Evolutionary conservation across 2,113 vertebrate genomes (phyloP).

Genomic region (Panthera leo): DNA sequence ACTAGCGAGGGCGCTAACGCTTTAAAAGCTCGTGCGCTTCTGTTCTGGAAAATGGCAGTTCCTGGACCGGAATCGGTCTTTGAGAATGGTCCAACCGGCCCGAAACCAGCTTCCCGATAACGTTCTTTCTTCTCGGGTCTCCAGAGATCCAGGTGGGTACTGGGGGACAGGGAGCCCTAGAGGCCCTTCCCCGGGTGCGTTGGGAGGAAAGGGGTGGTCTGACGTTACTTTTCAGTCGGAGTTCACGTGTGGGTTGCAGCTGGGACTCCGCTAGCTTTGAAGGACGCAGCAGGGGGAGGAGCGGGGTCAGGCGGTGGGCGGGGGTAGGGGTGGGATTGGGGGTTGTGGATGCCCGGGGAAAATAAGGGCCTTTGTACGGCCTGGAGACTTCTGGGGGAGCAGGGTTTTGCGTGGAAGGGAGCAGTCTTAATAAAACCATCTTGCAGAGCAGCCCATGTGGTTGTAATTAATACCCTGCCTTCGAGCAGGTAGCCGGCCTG

Average conservation of each 20-base stretch:
- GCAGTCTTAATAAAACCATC: conserved; percentile 54
- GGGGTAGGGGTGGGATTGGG: neutral
- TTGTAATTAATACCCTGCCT: conserved; percentile 66
- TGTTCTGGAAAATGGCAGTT: neutral
- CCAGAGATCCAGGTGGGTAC: neutral
- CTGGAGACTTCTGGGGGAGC: conserved; percentile 50
- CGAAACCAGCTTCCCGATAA: neutral
- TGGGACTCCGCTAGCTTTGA: conserved; percentile 46
- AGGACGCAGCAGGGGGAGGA: neutral
- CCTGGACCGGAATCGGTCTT: neutral
- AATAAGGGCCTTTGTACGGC: conserved; percentile 58
- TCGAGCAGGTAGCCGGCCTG: conserved; percentile 67
- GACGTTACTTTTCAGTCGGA: conserved; percentile 53
- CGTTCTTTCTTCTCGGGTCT: neutral
- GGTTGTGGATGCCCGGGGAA: neutral
- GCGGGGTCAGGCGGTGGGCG: conserved; percentile 7
- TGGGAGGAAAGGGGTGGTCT: neutral
- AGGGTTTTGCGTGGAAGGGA: conserved; percentile 25
- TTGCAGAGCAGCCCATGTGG: conserved; percentile 64
- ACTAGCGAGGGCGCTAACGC: neutral
- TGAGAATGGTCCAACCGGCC: neutral
- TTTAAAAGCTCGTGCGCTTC: neutral
- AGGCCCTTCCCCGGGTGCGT: neutral
- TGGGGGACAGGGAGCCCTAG: neutral
- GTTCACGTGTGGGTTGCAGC: conserved; percentile 69